Evolutionary conservation across 1,140 invertebrate genomes (phyloP), one percentile per base, ranked within the genome.

Genomic region (Stegodyphus mimosarum): DNA sequence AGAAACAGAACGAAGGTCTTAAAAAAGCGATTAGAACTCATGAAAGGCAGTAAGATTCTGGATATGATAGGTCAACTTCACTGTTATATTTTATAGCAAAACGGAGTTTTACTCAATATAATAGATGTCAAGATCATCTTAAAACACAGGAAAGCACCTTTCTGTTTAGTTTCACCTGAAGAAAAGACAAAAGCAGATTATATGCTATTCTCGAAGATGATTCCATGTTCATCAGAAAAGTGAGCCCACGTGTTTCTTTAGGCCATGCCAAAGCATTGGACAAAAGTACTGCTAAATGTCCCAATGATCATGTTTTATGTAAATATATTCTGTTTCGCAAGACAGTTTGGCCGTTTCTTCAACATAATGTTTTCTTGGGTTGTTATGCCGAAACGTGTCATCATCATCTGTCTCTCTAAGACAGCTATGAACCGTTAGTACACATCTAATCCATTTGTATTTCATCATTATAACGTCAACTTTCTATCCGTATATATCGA

Each of bases 301-400:
- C 70, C 17, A 72, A 33, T 7, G 70, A 72, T 51, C 33, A 33
- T 9, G 48, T 72, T 6, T n/a, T 72, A 72, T 72, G 73, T 18
- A 75, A 75, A 55, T 6, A 7, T 75, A 55, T 18, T 75, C 73
- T 5, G 18, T 75, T 53, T 18, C 73, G 6, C 50, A 52, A 9
- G 73, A 51, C 6, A 75, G 55, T 63, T n/a, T 48, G 7, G 18
- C 5, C 6, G 9, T 53, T 75, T 18, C 6, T 55, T 5, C 51
- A 75, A 75, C 70, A 86, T 6, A 78, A 77, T 72, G 15, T 86
- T 52, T 78, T 81, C 17, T 52, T 17, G 33, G 77, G 77, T 73
- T 5, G 33, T n/a, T 7, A 51, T 75, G 11, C 78, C 71, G 6
- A 52, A 76, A 33, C 3, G 66, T 63, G n/a, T 75, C 7, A 13